Evolutionary conservation across 2,797 vertebrate species (phyloP).

Genomic region (Sarcoramphus papa): DNA sequence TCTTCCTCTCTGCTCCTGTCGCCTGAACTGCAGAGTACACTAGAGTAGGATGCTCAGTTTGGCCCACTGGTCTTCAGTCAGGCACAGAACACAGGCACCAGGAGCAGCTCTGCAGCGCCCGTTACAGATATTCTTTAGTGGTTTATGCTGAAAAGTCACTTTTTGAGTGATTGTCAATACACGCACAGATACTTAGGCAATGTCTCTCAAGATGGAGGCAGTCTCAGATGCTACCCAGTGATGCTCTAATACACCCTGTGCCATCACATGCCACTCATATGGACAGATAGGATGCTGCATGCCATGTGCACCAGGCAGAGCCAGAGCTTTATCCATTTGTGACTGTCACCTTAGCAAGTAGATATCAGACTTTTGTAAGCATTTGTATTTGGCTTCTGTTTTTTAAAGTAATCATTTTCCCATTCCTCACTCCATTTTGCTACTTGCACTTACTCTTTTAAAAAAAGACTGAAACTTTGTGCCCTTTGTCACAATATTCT

Average conservation of each 20-base stretch:
- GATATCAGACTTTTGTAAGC: background rate
- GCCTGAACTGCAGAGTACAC: background rate
- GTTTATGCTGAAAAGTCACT: background rate
- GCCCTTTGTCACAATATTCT: background rate
- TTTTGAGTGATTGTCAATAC: background rate
- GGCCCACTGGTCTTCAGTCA: background rate
- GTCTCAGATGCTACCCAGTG: background rate
- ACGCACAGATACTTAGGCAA: rapidly evolving
- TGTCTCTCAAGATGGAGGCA: background rate
- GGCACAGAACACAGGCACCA: background rate
- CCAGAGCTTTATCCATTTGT: background rate
- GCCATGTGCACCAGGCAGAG: background rate
- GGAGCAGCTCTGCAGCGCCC: background rate
- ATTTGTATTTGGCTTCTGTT: background rate
- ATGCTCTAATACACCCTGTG: background rate
- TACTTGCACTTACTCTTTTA: background rate
- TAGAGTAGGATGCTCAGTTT: background rate
- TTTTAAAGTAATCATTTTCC: background rate
- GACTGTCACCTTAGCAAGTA: background rate
- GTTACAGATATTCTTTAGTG: too few relatives aligned
- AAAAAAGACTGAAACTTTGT: background rate
- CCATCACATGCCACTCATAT: background rate
- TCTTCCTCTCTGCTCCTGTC: background rate
- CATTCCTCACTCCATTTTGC: background rate
- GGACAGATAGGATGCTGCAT: background rate